A percentile compares a stretch with the other conserved stretches of the same genome.
These are phyloP conservation scores for Pseudochromis fuscus DNA, from an alignment of 2,797 vertebrate species.

Conservation along the genomic window DNA sequence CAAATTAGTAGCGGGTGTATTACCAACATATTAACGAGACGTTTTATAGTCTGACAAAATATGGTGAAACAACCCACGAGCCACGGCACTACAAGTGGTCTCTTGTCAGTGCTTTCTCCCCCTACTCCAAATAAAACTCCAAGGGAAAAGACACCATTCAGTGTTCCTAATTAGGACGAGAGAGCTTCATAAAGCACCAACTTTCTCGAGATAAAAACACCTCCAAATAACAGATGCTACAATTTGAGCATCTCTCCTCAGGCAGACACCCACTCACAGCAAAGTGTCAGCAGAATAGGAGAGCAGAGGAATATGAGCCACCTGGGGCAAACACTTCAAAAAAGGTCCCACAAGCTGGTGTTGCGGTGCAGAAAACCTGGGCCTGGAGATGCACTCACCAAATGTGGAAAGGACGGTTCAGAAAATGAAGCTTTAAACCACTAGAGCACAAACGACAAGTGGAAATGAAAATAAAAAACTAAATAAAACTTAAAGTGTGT, in stretches of 20 bases:
- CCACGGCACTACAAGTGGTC: slow-evolving; percentile 19
- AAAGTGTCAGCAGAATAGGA: slow-evolving; percentile 63
- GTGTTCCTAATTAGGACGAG: slow-evolving; percentile 62
- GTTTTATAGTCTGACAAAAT: slow-evolving; percentile 38
- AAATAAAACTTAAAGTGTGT: neutral
- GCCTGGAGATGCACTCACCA: slow-evolving; percentile 32
- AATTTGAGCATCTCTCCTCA: slow-evolving; percentile 53
- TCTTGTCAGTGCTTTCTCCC: slow-evolving; percentile 26
- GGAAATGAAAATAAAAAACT: slow-evolving; percentile 2
- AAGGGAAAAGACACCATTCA: slow-evolving; percentile 48
- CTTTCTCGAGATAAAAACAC: slow-evolving; percentile 48
- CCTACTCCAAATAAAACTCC: slow-evolving; percentile 33
- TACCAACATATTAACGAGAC: slow-evolving; percentile 25
- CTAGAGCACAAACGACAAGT: slow-evolving; percentile 15
- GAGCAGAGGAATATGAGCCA: slow-evolving; percentile 60
- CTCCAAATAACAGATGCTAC: slow-evolving; percentile 65
- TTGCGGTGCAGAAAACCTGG: slow-evolving; percentile 30
- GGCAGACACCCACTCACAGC: slow-evolving; percentile 69
- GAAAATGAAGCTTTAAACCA: slow-evolving; percentile 28
- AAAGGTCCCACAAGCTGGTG: slow-evolving; percentile 52
- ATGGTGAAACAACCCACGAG: slow-evolving; percentile 26
- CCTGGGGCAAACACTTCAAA: slow-evolving; percentile 61
- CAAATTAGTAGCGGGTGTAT: neutral
- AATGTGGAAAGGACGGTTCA: slow-evolving; percentile 31
- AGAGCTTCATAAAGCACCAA: slow-evolving; percentile 35